Conservation (phyloP, 1,140 invertebrate species). For the Anastatus disparis region DNA sequence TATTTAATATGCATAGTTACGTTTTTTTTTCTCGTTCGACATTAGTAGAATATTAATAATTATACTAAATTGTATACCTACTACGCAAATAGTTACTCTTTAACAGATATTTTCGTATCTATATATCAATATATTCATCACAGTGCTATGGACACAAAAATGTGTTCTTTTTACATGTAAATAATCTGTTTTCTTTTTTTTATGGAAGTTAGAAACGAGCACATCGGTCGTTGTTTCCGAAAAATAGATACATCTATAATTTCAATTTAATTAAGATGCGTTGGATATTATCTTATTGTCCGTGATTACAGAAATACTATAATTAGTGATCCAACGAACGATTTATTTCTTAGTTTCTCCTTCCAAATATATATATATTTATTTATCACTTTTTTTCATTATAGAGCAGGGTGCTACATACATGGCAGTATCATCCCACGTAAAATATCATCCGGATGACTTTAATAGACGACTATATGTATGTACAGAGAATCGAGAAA, state of each 20-base stretch:
- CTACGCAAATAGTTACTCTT: conserved; percentile 62
- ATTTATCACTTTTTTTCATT: conserved; percentile 43
- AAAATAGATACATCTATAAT: conserved; percentile 25
- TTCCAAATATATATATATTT: conserved; percentile 31
- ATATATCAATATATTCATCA: conserved; percentile 68
- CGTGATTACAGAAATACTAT: conserved; percentile 17
- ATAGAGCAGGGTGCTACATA: conserved; percentile 58
- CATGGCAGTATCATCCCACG: conserved; percentile 63
- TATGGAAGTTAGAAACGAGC: conserved; percentile 27
- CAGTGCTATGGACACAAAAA: conserved; percentile 68
- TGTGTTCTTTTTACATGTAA: conserved; percentile 64
- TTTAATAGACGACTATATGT: conserved; percentile 38
- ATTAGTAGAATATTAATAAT: conserved; percentile 51
- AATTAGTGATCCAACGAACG: conserved; percentile 42
- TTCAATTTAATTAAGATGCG: conserved; percentile 26
- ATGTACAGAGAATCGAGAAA: conserved; percentile 39
- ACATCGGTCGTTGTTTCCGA: conserved; percentile 35
- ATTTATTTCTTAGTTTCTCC: conserved; percentile 43
- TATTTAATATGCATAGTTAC: conserved; percentile 36
- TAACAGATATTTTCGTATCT: conserved; percentile 60
- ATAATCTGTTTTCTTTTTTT: conserved; percentile 45
- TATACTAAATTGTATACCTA: conserved; percentile 56
- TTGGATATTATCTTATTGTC: conserved; percentile 42
- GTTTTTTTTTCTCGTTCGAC: conserved; percentile 30
- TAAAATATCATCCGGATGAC: conserved; percentile 52